Percentiles rank a stretch among this genome's conserved stretches.
Evolutionary conservation across 2,113 vertebrate species (phyloP).

Genomic region (Atherinomorus stipes): DNA sequence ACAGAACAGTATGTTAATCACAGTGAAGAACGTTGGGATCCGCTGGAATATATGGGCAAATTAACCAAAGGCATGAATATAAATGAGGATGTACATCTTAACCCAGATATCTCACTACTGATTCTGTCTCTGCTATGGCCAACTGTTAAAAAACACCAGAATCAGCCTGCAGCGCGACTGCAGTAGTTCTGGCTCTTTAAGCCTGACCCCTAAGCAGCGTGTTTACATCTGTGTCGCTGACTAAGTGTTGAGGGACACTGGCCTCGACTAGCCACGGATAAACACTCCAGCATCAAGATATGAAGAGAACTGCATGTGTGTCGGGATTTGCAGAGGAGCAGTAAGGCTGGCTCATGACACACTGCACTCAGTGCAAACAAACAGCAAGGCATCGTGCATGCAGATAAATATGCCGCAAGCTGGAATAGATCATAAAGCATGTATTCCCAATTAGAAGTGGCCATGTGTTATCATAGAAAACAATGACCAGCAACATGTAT

Average conservation of each 20-base stretch:
- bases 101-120: slow-evolving; percentile 45
- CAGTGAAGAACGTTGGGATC: slow-evolving; percentile 27
- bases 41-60: slow-evolving; percentile 50
- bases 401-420: neutral
- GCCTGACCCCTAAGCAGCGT: slow-evolving; percentile 11
- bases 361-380: slow-evolving; percentile 35
- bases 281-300: slow-evolving; percentile 34
- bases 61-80: slow-evolving; percentile 63
- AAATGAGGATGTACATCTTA: slow-evolving; percentile 49
- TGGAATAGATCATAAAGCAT: slow-evolving; percentile 17
- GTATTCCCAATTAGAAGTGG: slow-evolving; percentile 1
- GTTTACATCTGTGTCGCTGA: slow-evolving; percentile 42
- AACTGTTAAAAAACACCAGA: slow-evolving; percentile 24
- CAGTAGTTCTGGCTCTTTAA: slow-evolving; percentile 4
- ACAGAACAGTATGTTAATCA: slow-evolving; percentile 73
- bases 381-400: slow-evolving; percentile 20
- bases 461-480: slow-evolving; percentile 22
- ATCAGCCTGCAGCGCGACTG: slow-evolving; percentile 4
- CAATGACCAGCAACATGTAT: slow-evolving; percentile 11
- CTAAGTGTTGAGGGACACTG: slow-evolving; percentile 46
- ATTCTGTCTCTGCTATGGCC: slow-evolving; percentile 6
- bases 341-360: slow-evolving; percentile 1
- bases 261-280: slow-evolving; percentile 34
- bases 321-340: slow-evolving; percentile 22
- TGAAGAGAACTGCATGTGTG: slow-evolving; percentile 10